Base-by-base conservation (phyloP, 2,888 invertebrate genomes). In the Ptilodon capucinus region DNA sequence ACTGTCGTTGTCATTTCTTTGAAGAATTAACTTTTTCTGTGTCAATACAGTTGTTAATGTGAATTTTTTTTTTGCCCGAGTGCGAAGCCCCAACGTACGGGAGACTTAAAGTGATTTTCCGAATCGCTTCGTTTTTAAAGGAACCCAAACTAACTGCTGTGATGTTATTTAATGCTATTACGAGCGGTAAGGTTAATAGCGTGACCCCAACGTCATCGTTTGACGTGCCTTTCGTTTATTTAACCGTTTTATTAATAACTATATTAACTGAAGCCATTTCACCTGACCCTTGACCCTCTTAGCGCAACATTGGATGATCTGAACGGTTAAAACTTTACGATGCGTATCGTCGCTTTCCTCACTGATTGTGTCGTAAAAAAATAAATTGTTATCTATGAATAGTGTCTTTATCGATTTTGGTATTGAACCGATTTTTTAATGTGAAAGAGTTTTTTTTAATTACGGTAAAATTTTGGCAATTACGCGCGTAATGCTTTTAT, bases 161-260 rank as follows among this genome's bases (percentile, higher is more conserved):
- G 13, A 14, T 32, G 4, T 30, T 32, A 32, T 32, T 32, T 6
- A n/a, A 32, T 32, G 14, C 9, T 13, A 32, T 35, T 16, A 17
- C 9, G 35, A 35, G 35, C 17, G 35, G 46, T 30, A 51, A 62
- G 74, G 71, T 74, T 73, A 76, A 76, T 71, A 62, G 62, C 43
- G 60, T 67, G 73, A 74, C 71, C 75, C 46, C 54, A 16, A 28
- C 44, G 38, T 14, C 8, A 21, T n/a, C n/a, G 25, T 16, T 16
- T 40, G 16, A 40, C 19, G 5, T 4, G 40, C 25, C 25, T 23
- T 25, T 40, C 21, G 14, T 40, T 39, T 19, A 40, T 40, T 40
- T 40, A 40, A 40, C 40, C 14, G 25, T 40, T 40, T 40, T 16
- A 25, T 25, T 21, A 13, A 21, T 39, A 21, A 21, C 39, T 39